These are phyloP conservation scores for Scolopax mira DNA, from an alignment of 2,113 vertebrate genomes.

Conservation along the genomic window DNA sequence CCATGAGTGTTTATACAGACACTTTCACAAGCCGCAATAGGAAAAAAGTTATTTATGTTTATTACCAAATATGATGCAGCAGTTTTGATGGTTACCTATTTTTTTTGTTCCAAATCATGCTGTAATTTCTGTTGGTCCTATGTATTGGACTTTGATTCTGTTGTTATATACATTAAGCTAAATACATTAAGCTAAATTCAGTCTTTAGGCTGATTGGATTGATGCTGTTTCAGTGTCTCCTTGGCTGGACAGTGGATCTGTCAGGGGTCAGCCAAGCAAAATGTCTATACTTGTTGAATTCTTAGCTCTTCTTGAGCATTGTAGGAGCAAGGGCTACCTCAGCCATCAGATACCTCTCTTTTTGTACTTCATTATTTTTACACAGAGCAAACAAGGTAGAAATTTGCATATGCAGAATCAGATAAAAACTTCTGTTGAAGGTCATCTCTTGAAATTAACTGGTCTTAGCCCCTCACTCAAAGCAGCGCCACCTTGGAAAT, in stretches of 20 bases:
- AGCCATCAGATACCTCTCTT: neutral
- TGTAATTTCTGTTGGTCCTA: neutral
- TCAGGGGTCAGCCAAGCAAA: neutral
- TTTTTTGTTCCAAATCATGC: neutral
- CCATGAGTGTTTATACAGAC: neutral
- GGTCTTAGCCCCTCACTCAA: neutral
- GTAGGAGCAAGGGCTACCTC: neutral
- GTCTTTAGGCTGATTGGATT: neutral
- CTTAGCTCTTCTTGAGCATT: neutral
- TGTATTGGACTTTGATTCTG: neutral
- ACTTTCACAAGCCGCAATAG: neutral
- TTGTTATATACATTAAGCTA: neutral
- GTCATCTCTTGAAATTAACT: neutral
- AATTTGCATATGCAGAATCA: neutral
- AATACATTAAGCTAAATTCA: neutral
- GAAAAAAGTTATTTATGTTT: conserved; percentile 9
- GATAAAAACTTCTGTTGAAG: neutral
- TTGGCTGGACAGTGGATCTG: neutral
- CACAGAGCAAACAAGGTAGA: neutral
- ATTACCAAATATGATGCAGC: neutral
- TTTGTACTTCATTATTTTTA: neutral
- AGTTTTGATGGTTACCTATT: neutral
- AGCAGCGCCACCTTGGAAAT: neutral
- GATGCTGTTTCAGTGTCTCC: neutral
- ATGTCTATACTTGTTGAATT: neutral